A percentile compares a stretch with the other conserved stretches of the same genome.
Conservation (phyloP, 2,113 vertebrate genomes). For the Osmerus eperlanus region DNA sequence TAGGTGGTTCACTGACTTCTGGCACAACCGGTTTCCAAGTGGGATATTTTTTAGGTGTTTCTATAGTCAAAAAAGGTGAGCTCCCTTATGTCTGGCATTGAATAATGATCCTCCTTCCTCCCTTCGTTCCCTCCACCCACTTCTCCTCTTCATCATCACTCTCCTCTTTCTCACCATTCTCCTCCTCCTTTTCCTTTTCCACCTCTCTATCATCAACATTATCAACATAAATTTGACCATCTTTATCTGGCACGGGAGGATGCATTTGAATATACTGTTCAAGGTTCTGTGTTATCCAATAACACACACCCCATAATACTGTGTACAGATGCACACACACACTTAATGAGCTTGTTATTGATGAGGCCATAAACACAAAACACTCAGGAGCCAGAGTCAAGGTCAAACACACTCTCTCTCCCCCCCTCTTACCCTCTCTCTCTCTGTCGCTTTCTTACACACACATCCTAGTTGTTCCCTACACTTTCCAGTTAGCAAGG, state of each 20-base stretch:
- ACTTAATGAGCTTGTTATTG: constrained; percentile 1
- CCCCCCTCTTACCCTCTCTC: background rate
- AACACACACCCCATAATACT: constrained; percentile 9
- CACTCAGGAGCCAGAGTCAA: constrained; percentile 5
- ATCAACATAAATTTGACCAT: constrained; percentile 13
- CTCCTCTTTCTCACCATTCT: background rate
- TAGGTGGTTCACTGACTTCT: constrained; percentile 21
- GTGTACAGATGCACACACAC: constrained; percentile 14
- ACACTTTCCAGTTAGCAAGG: background rate
- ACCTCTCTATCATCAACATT: constrained; percentile 1
- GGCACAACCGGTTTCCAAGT: constrained; percentile 8
- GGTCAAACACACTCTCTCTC: background rate
- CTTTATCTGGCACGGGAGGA: background rate
- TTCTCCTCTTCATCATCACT: background rate
- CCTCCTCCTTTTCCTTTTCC: background rate
- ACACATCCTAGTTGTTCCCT: background rate
- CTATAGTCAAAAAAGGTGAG: background rate
- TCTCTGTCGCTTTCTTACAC: background rate
- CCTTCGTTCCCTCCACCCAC: too few species aligned
- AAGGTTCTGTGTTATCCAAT: background rate
- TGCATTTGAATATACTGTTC: constrained; percentile 24
- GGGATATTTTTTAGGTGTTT: constrained; percentile 27
- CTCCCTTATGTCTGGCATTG: background rate
- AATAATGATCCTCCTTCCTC: too few species aligned
- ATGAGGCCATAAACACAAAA: constrained; percentile 7